Conservation (phyloP, 2,888 invertebrate species). For the Dromius quadrimaculatus region DNA sequence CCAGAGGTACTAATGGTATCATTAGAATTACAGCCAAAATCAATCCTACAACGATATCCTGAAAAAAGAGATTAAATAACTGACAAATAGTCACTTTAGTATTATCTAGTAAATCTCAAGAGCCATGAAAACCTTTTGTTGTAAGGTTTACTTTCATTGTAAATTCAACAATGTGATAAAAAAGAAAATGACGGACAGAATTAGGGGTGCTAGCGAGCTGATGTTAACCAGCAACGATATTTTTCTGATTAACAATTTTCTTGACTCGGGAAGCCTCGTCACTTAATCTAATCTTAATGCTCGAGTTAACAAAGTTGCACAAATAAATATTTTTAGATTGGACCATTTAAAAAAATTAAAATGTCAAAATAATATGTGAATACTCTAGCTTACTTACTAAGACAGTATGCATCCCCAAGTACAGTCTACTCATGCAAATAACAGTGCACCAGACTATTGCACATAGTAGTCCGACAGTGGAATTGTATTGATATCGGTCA, state of each 20-base stretch:
- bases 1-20: constrained; percentile 79
- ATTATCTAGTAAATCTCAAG: no score
- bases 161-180: no score
- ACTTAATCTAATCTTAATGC: no score
- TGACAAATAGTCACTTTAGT: no score
- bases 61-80: constrained; percentile 65
- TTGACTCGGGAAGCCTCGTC: no score
- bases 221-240: no score
- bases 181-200: no score
- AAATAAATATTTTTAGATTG: not conserved
- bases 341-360: not conserved
- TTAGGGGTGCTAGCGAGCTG: no score
- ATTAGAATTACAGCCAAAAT: constrained; percentile 76
- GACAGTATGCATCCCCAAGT: constrained; percentile 94
- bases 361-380: not conserved
- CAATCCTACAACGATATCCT: constrained; percentile 89
- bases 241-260: no score
- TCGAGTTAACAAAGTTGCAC: no score
- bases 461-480: constrained; percentile 71
- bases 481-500: constrained; percentile 81
- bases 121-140: no score
- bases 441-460: constrained; percentile 79
- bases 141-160: no score
- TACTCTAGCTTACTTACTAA: constrained; percentile 74
- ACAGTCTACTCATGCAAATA: constrained; percentile 87